Base-by-base conservation (phyloP, 2,797 vertebrate genomes). In the Harpagifer antarcticus region DNA sequence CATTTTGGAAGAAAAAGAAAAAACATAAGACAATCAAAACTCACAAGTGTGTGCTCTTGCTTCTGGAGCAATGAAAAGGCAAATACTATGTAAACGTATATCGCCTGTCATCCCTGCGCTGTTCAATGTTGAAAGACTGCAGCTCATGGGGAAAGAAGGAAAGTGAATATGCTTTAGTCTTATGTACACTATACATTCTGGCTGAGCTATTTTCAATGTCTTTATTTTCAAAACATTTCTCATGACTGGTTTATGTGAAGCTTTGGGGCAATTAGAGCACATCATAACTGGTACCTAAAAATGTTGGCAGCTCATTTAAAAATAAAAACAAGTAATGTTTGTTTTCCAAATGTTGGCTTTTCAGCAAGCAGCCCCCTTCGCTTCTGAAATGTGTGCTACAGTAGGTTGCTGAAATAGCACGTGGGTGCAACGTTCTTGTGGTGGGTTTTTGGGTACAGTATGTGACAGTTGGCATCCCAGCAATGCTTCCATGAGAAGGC, bases 21-120 rank as follows among this genome's bases (percentile, higher is more conserved):
- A 74, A 83, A 23, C 85, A 84, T 37, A 73, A 89, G 86, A 88
- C 89, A 92, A 93, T 93, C 91, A 90, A 91, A 93, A 88, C 83
- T 88, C 78, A 81, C 86, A 89, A 89, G 85, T 81, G 78, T 87
- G 85, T 84, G 77, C 76, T 81, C 54, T 65, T 47, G 57, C 60
- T 81, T 76, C 81, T 86, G 74, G 72, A 79, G 83, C 76, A 86
- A 82, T 77, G 67, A 79, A 75, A 78, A 75, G 66, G 63, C 75
- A 87, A 89, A 91, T 76, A 82, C 76, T 84, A 73, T 65, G 65
- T 69, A 85, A 73, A 81, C 77, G n/a, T 81, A 50, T 72, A 73
- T 72, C 23, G 27, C 89, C 89, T 78, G 80, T 89, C 84, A 84
- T 79, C 74, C 74, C 72, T 12, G 72, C 80, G 14, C 77, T 20